These are phyloP conservation scores for Catonia carolina DNA, from an alignment of 2,888 invertebrate species.

Conservation along the genomic window DNA sequence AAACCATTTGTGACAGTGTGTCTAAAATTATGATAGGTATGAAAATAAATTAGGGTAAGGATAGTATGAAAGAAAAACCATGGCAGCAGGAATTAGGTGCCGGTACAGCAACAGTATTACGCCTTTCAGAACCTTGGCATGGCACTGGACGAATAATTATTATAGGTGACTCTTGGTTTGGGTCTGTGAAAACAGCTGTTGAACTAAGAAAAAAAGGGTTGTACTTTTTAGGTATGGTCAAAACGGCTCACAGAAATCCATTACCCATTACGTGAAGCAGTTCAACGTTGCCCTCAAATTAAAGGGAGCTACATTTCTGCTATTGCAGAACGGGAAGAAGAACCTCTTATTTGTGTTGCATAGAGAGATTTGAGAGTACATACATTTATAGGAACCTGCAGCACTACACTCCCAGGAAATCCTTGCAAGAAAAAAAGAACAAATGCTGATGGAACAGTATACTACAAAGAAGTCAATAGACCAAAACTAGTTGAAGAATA, in stretches of 20 bases:
- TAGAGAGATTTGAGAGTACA: background rate
- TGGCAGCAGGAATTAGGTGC: too few species aligned
- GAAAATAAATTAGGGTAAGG: too few species aligned
- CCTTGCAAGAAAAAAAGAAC: constrained; percentile 7
- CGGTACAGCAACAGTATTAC: too few species aligned
- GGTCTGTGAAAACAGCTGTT: too few species aligned
- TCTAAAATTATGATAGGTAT: too few species aligned
- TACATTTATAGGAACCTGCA: constrained; percentile 9
- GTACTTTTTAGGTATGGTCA: constrained; percentile 1
- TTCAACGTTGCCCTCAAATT: background rate
- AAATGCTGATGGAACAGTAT: constrained; percentile 2
- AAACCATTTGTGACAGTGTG: too few species aligned
- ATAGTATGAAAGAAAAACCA: too few species aligned
- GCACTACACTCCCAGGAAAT: background rate
- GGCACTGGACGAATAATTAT: too few species aligned
- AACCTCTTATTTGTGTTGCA: background rate
- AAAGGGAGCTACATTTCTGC: background rate
- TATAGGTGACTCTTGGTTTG: too few species aligned
- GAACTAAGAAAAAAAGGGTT: too few species aligned
- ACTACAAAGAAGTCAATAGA: background rate
- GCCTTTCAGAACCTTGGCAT: background rate
- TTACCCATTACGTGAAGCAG: background rate
- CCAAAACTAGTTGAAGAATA: constrained; percentile 13
- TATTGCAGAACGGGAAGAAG: background rate
- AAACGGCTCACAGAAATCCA: constrained; percentile 8